These are phyloP conservation scores for Araneus ventricosus DNA, from an alignment of 1,140 invertebrate genomes.

Conservation along the genomic window DNA sequence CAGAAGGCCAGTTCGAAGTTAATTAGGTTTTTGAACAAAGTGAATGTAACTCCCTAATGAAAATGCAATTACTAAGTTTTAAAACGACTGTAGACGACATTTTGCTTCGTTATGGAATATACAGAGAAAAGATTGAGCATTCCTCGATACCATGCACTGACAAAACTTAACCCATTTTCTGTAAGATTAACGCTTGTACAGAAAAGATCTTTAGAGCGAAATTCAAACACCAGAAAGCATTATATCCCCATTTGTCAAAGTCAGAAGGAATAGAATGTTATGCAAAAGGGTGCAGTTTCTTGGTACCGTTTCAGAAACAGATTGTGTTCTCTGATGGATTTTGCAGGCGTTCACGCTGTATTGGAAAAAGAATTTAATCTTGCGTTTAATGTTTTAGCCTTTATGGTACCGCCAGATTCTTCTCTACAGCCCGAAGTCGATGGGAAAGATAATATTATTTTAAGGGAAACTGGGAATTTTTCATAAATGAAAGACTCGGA, in stretches of 20 bases:
- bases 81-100: not conserved
- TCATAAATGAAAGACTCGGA: not conserved
- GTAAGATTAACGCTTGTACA: not conserved
- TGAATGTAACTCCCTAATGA: too few species aligned
- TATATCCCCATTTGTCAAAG: constrained; percentile 33
- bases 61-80: too few species aligned
- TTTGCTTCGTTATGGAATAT: not conserved
- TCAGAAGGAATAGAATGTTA: not conserved
- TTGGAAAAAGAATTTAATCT: not conserved
- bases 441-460: not conserved
- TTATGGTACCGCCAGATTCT: not conserved
- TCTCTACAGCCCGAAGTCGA: not conserved
- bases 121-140: not conserved
- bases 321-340: not conserved
- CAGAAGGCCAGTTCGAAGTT: too few species aligned
- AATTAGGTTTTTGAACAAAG: too few species aligned
- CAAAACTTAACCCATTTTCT: not conserved
- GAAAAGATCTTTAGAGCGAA: not conserved
- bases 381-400: not conserved
- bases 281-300: not conserved
- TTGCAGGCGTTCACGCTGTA: not conserved
- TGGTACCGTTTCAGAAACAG: not conserved
- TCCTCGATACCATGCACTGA: not conserved
- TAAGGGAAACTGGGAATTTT: not conserved
- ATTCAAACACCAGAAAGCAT: not conserved